A percentile compares a stretch with the other conserved stretches of the same genome.
Evolutionary conservation across 2,113 vertebrate species (phyloP).

Genomic region (Furnarius figulus): DNA sequence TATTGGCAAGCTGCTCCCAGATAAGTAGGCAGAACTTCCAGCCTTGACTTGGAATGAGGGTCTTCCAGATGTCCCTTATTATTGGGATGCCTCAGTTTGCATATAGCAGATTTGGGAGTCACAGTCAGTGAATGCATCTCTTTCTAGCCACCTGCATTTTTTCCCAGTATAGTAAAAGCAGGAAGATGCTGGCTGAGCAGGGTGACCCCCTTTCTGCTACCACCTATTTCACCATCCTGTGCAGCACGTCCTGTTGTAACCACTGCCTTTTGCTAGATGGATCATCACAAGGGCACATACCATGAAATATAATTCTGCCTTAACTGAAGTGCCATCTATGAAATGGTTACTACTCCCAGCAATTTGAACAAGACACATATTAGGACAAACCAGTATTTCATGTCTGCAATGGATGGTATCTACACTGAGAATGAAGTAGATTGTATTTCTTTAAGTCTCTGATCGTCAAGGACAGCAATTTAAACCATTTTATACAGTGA

Average conservation of each 20-base stretch:
- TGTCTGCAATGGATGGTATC: background rate
- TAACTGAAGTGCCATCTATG: background rate
- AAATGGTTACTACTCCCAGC: background rate
- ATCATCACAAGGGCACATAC: background rate
- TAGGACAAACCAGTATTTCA: conserved; percentile 19
- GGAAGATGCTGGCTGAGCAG: background rate
- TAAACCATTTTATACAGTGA: background rate
- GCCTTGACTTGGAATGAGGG: background rate
- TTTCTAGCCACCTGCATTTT: background rate
- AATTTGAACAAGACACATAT: background rate
- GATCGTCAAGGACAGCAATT: background rate
- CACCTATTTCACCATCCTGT: background rate
- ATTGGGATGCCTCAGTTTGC: background rate
- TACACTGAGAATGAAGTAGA: background rate
- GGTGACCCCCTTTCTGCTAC: background rate
- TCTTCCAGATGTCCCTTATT: background rate
- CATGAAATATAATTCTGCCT: background rate
- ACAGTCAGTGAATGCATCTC: background rate
- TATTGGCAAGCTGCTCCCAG: background rate
- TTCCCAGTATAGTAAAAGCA: background rate
- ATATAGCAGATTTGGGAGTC: background rate
- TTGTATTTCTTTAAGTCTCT: background rate
- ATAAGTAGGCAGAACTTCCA: background rate
- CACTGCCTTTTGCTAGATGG: background rate
- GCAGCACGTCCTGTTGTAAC: background rate